phyloP scores from a whole-genome alignment of 2,113 vertebrate genomes.

The Rhipidura dahli region DNA sequence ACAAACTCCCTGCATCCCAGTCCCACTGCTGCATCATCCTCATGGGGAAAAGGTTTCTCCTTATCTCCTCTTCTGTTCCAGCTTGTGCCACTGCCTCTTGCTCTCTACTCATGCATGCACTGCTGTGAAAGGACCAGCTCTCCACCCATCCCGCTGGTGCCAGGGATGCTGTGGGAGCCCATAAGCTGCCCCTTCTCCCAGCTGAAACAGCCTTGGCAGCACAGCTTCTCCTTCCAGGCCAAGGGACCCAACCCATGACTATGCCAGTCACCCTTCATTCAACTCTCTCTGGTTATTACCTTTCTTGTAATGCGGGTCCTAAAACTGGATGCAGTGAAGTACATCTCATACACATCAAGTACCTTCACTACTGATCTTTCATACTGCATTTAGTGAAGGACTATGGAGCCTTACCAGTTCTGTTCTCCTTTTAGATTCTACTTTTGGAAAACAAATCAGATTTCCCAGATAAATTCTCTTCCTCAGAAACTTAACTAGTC shows the following conservation, averaged over 20 bases:
- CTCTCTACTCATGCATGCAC: accelerated
- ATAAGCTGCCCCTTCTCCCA: background rate
- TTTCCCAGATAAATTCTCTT: background rate
- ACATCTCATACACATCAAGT: background rate
- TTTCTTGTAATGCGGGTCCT: background rate
- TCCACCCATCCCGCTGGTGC: accelerated
- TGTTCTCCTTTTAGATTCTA: background rate
- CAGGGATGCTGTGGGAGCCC: too few species aligned
- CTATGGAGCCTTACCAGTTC: background rate
- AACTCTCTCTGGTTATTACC: background rate
- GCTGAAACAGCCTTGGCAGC: background rate
- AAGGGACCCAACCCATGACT: background rate
- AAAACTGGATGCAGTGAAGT: background rate
- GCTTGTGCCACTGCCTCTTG: background rate
- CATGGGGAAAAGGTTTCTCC: background rate
- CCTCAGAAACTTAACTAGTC: background rate
- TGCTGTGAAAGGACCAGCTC: background rate
- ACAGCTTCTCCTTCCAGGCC: background rate
- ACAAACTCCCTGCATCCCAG: background rate
- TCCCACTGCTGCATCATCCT: background rate
- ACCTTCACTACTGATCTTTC: background rate
- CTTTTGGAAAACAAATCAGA: background rate
- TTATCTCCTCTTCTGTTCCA: background rate
- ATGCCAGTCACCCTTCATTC: accelerated
- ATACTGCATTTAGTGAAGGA: background rate